Evolutionary conservation across 1,140 invertebrate genomes (phyloP).

Genomic region (Drosophila santomea): DNA sequence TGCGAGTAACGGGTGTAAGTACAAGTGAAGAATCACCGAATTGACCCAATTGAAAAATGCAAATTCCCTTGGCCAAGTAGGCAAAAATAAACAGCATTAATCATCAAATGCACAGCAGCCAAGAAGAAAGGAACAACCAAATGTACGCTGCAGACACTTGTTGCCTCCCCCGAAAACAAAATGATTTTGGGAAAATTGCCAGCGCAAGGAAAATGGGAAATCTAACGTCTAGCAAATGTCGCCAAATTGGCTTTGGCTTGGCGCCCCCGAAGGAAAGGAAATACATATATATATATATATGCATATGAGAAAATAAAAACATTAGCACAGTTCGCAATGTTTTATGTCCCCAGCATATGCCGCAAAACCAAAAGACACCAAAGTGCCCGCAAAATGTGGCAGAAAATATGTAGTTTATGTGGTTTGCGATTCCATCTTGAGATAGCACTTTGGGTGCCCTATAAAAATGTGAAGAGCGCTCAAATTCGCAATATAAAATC

Average conservation of each 20-base stretch:
- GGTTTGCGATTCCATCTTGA: background rate
- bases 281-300: constrained; percentile 9
- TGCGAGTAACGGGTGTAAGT: no score
- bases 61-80: constrained; percentile 23
- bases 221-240: constrained; percentile 28
- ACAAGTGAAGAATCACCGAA: background rate
- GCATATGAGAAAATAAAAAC: constrained; percentile 44
- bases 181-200: constrained; percentile 19
- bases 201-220: constrained; percentile 14
- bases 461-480: background rate
- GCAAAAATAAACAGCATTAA: constrained; percentile 53
- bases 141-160: constrained; percentile 41
- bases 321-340: constrained; percentile 44
- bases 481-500: background rate
- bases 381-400: constrained; percentile 36
- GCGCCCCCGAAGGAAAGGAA: constrained; percentile 41
- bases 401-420: constrained; percentile 32
- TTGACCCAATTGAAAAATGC: constrained; percentile 27
- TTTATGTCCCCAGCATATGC: constrained; percentile 40
- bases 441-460: constrained; percentile 5
- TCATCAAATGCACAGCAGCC: constrained; percentile 33
- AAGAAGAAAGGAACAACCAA: background rate
- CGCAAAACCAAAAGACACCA: constrained; percentile 20
- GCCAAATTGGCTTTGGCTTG: constrained; percentile 54
- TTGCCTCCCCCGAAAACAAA: constrained; percentile 21